These are phyloP conservation scores for Chascanopsetta lugubris DNA, from an alignment of 2,113 vertebrate genomes.

Conservation along the genomic window DNA sequence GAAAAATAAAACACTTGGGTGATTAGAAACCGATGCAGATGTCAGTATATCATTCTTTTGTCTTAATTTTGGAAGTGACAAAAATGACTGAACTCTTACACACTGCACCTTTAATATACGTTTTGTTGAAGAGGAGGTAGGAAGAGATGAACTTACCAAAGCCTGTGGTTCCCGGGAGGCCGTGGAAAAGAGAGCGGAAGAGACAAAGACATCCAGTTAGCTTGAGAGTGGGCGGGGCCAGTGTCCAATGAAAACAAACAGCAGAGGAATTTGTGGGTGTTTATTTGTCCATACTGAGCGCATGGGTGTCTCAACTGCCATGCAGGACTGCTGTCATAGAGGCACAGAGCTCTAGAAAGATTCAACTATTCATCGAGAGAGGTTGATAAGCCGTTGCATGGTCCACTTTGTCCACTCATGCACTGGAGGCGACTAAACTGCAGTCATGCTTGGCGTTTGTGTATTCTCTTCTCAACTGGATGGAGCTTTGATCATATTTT, in stretches of 20 bases:
- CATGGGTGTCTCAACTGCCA: slow-evolving; percentile 75
- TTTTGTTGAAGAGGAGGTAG: too few relatives aligned
- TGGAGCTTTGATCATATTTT: slow-evolving; percentile 77
- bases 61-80: too few relatives aligned
- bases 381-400: slow-evolving; percentile 63
- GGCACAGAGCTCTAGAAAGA: slow-evolving; percentile 58
- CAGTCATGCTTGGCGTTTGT: slow-evolving; percentile 81
- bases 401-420: slow-evolving; percentile 77
- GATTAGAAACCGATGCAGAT: too few relatives aligned
- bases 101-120: too few relatives aligned
- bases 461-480: slow-evolving; percentile 62
- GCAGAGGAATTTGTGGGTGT: slow-evolving; percentile 42
- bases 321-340: slow-evolving; percentile 79
- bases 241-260: slow-evolving; percentile 61
- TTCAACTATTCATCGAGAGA: slow-evolving; percentile 62
- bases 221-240: slow-evolving; percentile 15
- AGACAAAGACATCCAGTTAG: slow-evolving; percentile 63
- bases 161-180: slow-evolving; percentile 68
- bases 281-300: slow-evolving; percentile 62
- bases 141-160: slow-evolving; percentile 73
- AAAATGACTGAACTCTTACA: too few relatives aligned
- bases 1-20: too few relatives aligned
- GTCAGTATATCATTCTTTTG: too few relatives aligned
- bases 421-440: slow-evolving; percentile 72
- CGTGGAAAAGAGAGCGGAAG: slow-evolving; percentile 41